A percentile compares a stretch with the other conserved stretches of the same genome.
Conservation (phyloP, 2,113 vertebrate species). For the Sinocyclocheilus rhinocerous region DNA sequence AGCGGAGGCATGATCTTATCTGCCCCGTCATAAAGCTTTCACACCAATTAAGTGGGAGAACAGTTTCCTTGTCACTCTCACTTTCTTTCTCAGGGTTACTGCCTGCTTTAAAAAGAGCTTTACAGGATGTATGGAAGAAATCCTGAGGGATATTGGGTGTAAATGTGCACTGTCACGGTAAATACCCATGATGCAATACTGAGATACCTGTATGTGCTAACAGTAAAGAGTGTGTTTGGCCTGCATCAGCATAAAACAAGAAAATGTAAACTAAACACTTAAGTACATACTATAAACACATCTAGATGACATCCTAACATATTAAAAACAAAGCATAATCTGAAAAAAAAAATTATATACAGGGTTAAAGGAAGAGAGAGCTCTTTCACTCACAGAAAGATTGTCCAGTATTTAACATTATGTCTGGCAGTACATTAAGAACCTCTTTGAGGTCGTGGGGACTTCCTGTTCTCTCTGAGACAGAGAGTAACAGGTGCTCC, state of each 20-base stretch:
- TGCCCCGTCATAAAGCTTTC: slow-evolving; percentile 52
- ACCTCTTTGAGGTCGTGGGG: not conserved
- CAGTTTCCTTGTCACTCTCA: slow-evolving; percentile 30
- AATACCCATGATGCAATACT: not conserved
- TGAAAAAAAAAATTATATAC: not conserved
- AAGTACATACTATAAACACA: not conserved
- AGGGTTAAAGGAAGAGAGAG: not conserved
- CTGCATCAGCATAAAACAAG: not conserved
- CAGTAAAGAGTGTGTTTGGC: not conserved
- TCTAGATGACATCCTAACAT: not conserved
- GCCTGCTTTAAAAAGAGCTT: slow-evolving; percentile 22
- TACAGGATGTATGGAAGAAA: slow-evolving; percentile 21
- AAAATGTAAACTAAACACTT: not conserved
- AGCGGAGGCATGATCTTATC: slow-evolving; percentile 62
- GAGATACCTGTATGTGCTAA: not conserved
- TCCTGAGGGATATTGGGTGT: not conserved
- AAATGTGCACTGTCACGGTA: slow-evolving; percentile 22
- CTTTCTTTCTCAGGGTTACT: not conserved
- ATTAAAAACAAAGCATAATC: not conserved
- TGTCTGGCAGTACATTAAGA: not conserved
- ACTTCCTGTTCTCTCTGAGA: slow-evolving; percentile 21
- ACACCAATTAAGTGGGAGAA: slow-evolving; percentile 44
- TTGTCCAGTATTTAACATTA: slow-evolving; percentile 9
- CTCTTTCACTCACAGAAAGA: not conserved
- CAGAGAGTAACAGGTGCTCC: slow-evolving; percentile 40